Evolutionary conservation across 2,113 vertebrate species (phyloP).

Genomic region (Hepsetus odoe): DNA sequence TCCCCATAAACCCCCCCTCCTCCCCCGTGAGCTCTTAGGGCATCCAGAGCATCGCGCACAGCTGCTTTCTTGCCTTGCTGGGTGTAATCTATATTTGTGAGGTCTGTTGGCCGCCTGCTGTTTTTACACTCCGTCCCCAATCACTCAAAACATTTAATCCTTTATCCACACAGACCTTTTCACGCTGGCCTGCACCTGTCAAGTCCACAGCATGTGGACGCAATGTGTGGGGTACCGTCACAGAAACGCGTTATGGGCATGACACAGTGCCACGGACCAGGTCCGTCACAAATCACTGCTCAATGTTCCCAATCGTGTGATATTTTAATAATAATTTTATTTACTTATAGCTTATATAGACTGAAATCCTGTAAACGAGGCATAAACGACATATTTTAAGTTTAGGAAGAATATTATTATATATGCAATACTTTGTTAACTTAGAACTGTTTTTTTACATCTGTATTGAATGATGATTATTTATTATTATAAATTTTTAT

Average conservation of each 20-base stretch:
- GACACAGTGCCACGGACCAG: neutral
- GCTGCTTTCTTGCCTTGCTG: slow-evolving; percentile 58
- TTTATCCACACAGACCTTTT: slow-evolving; percentile 55
- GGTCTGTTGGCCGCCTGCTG: slow-evolving; percentile 67
- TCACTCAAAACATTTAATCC: slow-evolving; percentile 40
- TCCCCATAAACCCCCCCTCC: slow-evolving; percentile 49
- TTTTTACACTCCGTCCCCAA: slow-evolving; percentile 52
- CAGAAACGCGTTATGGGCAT: neutral
- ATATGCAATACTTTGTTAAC: too few relatives aligned
- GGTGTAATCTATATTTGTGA: slow-evolving; percentile 65
- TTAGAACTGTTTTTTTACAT: too few relatives aligned
- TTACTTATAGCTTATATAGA: neutral
- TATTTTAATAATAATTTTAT: neutral
- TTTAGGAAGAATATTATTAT: too few relatives aligned
- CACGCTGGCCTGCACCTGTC: slow-evolving; percentile 69
- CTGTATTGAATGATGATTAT: too few relatives aligned
- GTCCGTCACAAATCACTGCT: neutral
- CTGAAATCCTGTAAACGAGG: too few relatives aligned
- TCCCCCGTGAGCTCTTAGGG: neutral
- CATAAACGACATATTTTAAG: too few relatives aligned
- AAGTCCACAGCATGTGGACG: neutral
- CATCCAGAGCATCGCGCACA: slow-evolving; percentile 37
- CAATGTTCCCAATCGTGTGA: neutral
- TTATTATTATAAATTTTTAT: too few relatives aligned
- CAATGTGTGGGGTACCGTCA: neutral